Evolutionary conservation across 64 coral and sea anemone species (phyloP).

Genomic region (Pachyseris speciosa): DNA sequence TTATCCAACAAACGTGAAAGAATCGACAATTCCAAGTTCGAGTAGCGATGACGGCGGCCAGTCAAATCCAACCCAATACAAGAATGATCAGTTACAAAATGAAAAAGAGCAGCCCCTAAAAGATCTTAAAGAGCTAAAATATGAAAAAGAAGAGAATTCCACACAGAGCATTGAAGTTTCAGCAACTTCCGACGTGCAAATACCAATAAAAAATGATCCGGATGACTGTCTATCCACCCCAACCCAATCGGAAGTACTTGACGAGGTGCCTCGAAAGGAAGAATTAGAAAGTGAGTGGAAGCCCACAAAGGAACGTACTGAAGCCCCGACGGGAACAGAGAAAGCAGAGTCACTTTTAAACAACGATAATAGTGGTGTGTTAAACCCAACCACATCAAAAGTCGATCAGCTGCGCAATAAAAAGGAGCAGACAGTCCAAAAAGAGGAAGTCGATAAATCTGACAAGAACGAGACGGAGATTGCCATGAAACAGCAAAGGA

Average conservation of each 20-base stretch:
- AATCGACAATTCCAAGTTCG: not conserved
- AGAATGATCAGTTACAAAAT: not conserved
- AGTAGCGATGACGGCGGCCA: not conserved
- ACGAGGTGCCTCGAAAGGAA: not conserved
- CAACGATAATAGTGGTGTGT: not conserved
- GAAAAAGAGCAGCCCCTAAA: not conserved
- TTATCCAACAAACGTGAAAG: not conserved
- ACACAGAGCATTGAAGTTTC: not conserved
- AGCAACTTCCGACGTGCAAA: not conserved
- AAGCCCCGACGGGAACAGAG: not conserved
- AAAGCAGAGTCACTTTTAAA: not conserved
- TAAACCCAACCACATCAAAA: not conserved
- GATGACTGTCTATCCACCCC: not conserved
- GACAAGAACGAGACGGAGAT: not conserved
- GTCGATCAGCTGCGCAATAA: not conserved
- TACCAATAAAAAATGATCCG: no score
- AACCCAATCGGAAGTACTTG: not conserved
- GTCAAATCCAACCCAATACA: not conserved
- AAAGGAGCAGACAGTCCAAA: slow-evolving; percentile 14
- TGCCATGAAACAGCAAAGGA: not conserved
- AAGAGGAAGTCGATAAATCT: not conserved
- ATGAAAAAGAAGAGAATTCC: not conserved
- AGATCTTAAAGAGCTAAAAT: not conserved
- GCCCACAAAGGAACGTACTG: not conserved
- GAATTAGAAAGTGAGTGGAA: not conserved